Conservation (phyloP, 2,888 invertebrate species). For the Camptogramma bilineatum region DNA sequence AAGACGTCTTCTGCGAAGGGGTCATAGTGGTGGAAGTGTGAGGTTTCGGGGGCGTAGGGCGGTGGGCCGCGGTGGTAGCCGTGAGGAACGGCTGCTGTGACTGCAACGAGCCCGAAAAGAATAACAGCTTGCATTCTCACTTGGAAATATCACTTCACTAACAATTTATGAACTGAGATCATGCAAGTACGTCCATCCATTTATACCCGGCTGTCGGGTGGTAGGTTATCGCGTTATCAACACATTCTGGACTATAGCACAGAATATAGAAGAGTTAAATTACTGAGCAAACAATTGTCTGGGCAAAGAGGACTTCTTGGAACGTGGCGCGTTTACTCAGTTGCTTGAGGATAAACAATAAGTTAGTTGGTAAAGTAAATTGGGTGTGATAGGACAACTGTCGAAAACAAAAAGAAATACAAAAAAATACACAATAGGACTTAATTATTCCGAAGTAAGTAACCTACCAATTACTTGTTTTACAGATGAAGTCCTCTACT, state of each 20-base stretch:
- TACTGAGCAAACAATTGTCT: constrained; percentile 32
- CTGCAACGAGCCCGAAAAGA: constrained; percentile 56
- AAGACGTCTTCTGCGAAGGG: constrained; percentile 56
- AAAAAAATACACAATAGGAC: too few relatives aligned
- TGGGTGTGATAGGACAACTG: too few relatives aligned
- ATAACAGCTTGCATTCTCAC: constrained; percentile 58
- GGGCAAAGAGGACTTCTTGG: constrained; percentile 32
- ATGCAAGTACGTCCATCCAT: constrained; percentile 24
- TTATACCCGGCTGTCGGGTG: constrained; percentile 57
- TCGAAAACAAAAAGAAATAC: too few relatives aligned
- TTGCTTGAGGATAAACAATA: background rate
- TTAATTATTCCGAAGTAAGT: too few relatives aligned
- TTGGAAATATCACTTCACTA: constrained; percentile 1
- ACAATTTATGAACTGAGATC: constrained; percentile 39
- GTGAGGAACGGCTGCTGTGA: constrained; percentile 63
- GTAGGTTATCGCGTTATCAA: constrained; percentile 64
- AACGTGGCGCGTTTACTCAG: constrained; percentile 26
- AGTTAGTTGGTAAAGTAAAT: too few relatives aligned
- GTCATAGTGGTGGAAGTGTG: constrained; percentile 24
- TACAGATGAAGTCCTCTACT: too few relatives aligned
- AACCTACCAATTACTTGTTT: too few relatives aligned
- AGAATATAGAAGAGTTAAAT: constrained; percentile 10
- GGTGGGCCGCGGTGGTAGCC: constrained; percentile 34
- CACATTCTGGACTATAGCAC: constrained; percentile 55
- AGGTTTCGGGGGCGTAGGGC: constrained; percentile 36